Evolutionary conservation across 2,797 vertebrate species (phyloP), one percentile per base, ranked within the genome.

Genomic region (Mormyrops attenuatus): DNA sequence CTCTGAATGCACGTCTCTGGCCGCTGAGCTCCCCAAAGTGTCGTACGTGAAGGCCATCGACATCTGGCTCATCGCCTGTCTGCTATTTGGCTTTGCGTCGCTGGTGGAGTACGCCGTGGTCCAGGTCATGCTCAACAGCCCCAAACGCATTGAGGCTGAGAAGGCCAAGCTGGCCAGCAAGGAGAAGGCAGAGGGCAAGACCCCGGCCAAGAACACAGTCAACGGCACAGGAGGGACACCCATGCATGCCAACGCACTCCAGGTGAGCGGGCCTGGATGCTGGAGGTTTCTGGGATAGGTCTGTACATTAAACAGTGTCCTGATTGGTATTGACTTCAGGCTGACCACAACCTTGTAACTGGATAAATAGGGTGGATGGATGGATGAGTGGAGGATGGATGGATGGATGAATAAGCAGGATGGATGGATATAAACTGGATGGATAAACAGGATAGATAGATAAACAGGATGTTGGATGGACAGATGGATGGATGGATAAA

Each of bases 21-120:
- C 98, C 0, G 97, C 98, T 20, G 98, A 99, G 91, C 96, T 99
- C 44, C 98, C 98, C 55, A 99, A 99, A 93, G 98, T 99, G 60
- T 99, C 98, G 84, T 99, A 99, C 0, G 98, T 99, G 89, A 99
- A 99, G 93, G 98, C 98, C 87, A 97, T 99, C 77, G 98, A 99
- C 9, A 97, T 99, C 38, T 99, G 98, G 98, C 96, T 99, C 92
- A 99, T 99, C 63, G 96, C 97, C 50, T 99, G 98, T 91, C 97
- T 99, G 88, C 96, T 99, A 77, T 99, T 97, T 90, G 98, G 98
- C 0, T 99, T 98, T 92, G 97, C 96, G 1, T 99, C 98, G 0
- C 95, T 99, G 91, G 98, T 99, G 92, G 97, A 99, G 89, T 99
- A 99, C 0, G 98, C 98, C 0, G 97, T 99, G 3, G 98, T 99